These are phyloP conservation scores for Parnassius glacialis DNA, from an alignment of 2,888 invertebrate genomes.

Conservation along the genomic window DNA sequence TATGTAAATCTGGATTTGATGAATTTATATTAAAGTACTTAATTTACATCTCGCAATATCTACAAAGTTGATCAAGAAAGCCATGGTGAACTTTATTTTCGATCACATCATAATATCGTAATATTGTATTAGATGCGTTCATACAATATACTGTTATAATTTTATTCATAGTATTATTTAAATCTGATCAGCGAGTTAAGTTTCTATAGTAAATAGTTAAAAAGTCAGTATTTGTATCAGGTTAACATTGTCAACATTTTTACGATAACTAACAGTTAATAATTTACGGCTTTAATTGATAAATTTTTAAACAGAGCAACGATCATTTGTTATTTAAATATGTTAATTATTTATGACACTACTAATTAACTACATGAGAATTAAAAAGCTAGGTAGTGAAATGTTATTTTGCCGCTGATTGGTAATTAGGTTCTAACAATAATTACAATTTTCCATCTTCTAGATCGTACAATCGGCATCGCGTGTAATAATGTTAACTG, in stretches of 20 bases:
- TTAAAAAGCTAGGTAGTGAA: too few relatives aligned
- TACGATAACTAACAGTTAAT: slow-evolving; percentile 25
- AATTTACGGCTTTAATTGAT: slow-evolving; percentile 12
- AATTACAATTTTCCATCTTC: too few relatives aligned
- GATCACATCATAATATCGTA: not conserved
- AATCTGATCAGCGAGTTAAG: too few relatives aligned
- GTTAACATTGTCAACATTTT: slow-evolving; percentile 13
- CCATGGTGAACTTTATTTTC: not conserved
- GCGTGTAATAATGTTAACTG: too few relatives aligned
- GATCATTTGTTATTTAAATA: slow-evolving; percentile 38
- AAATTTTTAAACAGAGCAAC: slow-evolving; percentile 44
- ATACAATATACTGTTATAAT: not conserved
- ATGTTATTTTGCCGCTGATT: not conserved
- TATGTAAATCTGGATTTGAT: not conserved
- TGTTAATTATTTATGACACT: slow-evolving; percentile 35
- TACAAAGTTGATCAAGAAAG: slow-evolving; percentile 4
- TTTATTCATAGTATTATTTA: too few relatives aligned
- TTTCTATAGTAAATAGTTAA: not conserved
- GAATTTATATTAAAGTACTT: not conserved
- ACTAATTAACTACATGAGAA: slow-evolving; percentile 3
- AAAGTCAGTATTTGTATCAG: not conserved
- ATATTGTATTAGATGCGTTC: too few relatives aligned
- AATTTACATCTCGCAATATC: not conserved
- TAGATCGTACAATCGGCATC: too few relatives aligned
- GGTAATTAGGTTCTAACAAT: too few relatives aligned